Evolutionary conservation across 2,113 vertebrate genomes (phyloP), one percentile per base, ranked within the genome.

Genomic region (Tetrao urogallus): DNA sequence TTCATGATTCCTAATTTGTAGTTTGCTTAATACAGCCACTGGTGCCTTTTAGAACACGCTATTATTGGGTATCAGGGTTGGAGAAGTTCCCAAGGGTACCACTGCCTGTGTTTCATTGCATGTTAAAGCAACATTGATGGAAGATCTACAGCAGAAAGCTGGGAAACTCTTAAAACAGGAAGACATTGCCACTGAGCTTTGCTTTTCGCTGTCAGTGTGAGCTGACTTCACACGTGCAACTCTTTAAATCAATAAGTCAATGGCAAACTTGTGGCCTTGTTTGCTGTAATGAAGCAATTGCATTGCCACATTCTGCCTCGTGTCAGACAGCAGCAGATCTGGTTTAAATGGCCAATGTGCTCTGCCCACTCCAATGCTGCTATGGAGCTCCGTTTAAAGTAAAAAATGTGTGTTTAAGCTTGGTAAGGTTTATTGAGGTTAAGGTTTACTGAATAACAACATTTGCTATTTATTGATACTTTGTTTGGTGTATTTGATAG

Each of bases 171-270:
- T 79, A 85, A 91, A 95, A 82, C 10, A 63, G 24, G 45, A 85
- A 71, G 38, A 11, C 17, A 18, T 22, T 60, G 80, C 25, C 82
- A 43, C 32, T 52, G 56, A 77, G 40, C 56, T 92, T 74, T 88
- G 24, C 76, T 86, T 83, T 81, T 74, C 78, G 19, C 34, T 77
- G 50, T 86, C 72, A 77, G 78, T 86, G 21, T 5, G 21, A 90
- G 73, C 61, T 61, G 83, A 81, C 90, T 81, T 83, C 73, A 75
- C 77, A 75, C 34, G 70, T 1, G 1, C 2, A 0, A 43, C 66
- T 30, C 89, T 89, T 88, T 86, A 92, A 94, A 94, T 65, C 57
- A 61, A 86, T 90, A 94, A 94, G 88, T 96, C 90, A 86, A 65
- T 90, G 61, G 65, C 61, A 94, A 83, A 89, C 83, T 88, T 11